Percentiles rank a stretch among this genome's conserved stretches.
Evolutionary conservation across 2,113 vertebrate species (phyloP).

Genomic region (Catagonus wagneri): DNA sequence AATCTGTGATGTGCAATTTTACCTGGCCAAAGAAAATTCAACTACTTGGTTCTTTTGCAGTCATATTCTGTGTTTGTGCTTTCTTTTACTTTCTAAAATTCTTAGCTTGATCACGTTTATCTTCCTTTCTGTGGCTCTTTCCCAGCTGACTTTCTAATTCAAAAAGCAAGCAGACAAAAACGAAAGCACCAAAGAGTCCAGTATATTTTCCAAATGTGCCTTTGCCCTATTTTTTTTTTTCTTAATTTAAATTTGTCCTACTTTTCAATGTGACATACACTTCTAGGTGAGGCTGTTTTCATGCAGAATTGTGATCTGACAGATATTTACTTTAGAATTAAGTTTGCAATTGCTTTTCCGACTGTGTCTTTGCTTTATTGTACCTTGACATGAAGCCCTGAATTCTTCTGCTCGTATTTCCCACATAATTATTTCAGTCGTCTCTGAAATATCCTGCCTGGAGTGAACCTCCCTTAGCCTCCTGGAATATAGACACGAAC

Average conservation of each 20-base stretch:
- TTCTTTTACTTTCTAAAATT: constrained; percentile 37
- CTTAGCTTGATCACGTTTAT: background rate
- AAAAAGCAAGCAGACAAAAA: background rate
- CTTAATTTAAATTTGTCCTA: background rate
- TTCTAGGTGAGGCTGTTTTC: background rate
- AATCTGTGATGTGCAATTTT: background rate
- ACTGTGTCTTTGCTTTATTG: background rate
- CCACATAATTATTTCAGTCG: background rate
- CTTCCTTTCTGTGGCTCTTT: background rate
- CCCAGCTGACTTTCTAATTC: background rate
- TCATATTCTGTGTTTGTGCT: background rate
- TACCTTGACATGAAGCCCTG: background rate
- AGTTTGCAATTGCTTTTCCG: background rate
- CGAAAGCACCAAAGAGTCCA: background rate
- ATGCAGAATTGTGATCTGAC: background rate
- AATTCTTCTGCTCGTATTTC: constrained; percentile 39
- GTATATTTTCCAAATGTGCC: background rate
- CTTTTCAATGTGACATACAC: background rate
- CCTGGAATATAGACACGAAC: background rate
- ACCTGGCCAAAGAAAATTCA: background rate
- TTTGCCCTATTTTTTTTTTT: background rate
- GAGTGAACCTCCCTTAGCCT: background rate
- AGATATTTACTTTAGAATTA: background rate
- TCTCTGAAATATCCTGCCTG: background rate
- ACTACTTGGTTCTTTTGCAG: background rate